Percentiles rank a stretch among this genome's conserved stretches.
phyloP scores from a whole-genome alignment of 2,113 vertebrate genomes.

The Pelvicachromis taeniatus region DNA sequence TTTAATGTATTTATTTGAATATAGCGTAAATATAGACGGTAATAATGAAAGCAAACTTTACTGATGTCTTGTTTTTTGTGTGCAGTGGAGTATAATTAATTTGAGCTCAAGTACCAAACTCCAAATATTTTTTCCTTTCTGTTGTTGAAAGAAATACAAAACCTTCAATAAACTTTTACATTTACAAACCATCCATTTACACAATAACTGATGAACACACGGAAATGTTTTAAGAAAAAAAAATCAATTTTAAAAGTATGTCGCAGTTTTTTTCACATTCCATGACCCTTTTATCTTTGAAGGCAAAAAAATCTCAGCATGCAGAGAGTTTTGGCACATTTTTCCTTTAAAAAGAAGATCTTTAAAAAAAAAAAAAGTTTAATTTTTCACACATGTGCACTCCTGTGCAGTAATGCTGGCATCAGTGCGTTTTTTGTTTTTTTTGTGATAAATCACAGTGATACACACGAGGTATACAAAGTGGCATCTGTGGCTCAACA shows the following conservation, averaged over 20 bases:
- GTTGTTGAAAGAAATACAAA: not conserved
- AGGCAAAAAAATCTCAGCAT: not conserved
- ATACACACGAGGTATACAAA: not conserved
- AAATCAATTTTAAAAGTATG: not conserved
- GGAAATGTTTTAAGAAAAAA: not conserved
- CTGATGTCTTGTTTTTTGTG: not conserved
- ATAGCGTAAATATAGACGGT: not conserved
- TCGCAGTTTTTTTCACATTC: not conserved
- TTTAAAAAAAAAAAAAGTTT: fast-evolving
- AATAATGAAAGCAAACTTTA: not conserved
- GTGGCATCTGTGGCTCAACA: not conserved
- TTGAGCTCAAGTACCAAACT: not conserved
- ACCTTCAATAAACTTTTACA: not conserved
- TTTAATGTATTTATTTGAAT: not conserved
- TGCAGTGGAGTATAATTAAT: not conserved
- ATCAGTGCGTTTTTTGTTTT: not conserved
- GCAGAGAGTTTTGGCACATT: not conserved
- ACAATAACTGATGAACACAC: not conserved
- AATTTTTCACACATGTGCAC: fast-evolving
- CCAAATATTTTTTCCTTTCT: not conserved
- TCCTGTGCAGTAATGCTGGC: not conserved
- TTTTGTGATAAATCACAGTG: not conserved
- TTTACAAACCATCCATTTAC: not conserved
- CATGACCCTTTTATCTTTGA: not conserved
- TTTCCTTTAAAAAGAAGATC: not conserved